Evolutionary conservation across 2,888 invertebrate species (phyloP).

Genomic region (Syrphus vitripennis): DNA sequence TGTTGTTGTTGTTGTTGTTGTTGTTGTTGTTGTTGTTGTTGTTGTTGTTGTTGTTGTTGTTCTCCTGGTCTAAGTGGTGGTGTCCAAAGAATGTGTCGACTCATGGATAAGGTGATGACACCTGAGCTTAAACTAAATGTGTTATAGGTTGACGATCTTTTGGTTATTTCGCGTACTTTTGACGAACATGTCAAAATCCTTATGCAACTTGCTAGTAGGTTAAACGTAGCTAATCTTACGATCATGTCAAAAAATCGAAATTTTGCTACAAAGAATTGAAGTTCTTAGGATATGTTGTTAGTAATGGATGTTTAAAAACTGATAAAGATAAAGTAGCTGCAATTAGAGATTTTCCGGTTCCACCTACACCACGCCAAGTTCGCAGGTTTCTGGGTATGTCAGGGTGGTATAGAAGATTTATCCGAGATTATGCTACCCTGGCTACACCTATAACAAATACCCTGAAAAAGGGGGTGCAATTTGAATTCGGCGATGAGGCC

Average conservation of each 20-base stretch:
- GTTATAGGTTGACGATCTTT: slow-evolving; percentile 48
- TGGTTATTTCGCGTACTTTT: slow-evolving; percentile 42
- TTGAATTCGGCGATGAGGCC: too few relatives aligned
- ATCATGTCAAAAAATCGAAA: neutral
- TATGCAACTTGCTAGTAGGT: too few relatives aligned
- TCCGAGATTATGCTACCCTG: too few relatives aligned
- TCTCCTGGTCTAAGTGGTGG: neutral
- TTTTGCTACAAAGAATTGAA: neutral
- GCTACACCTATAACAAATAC: too few relatives aligned
- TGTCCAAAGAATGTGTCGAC: neutral
- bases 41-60: too few relatives aligned
- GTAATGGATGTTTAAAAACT: slow-evolving; percentile 13
- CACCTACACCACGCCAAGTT: slow-evolving; percentile 40
- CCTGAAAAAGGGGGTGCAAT: too few relatives aligned
- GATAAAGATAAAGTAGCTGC: slow-evolving; percentile 48
- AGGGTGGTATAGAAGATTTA: neutral
- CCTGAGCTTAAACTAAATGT: neutral
- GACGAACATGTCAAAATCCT: slow-evolving; percentile 1
- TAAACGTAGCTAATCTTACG: neutral
- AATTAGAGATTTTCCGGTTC: slow-evolving; percentile 38
- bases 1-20: too few relatives aligned
- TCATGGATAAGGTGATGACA: neutral
- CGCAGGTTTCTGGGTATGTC: neutral
- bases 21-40: too few relatives aligned
- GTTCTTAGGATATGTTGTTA: slow-evolving; percentile 49